A percentile compares a stretch with the other conserved stretches of the same genome.
Evolutionary conservation across 2,113 vertebrate species (phyloP).

Genomic region (Hydrochoerus hydrochaeris): DNA sequence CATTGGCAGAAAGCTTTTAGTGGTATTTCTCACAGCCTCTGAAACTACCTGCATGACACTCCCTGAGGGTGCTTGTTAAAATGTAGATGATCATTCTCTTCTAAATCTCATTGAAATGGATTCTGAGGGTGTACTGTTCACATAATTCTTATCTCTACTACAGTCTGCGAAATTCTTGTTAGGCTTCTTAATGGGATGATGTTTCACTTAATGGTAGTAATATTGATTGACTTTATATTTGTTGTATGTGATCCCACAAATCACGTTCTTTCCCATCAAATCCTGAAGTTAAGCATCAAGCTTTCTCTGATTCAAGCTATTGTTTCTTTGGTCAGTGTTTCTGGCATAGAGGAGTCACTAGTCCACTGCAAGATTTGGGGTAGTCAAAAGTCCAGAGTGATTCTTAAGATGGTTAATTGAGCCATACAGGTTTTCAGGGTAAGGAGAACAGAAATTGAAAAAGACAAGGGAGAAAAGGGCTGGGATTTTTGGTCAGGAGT

Average conservation of each 20-base stretch:
- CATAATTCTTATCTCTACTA: not conserved
- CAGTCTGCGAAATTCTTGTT: not conserved
- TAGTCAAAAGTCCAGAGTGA: not conserved
- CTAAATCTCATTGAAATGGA: not conserved
- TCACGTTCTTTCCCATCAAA: not conserved
- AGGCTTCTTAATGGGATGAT: not conserved
- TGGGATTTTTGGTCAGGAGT: not conserved
- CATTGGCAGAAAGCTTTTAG: not conserved
- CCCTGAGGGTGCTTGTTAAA: not conserved
- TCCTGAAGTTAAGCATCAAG: not conserved
- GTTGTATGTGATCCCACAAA: not conserved
- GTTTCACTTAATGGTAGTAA: constrained; percentile 5
- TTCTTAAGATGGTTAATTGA: not conserved
- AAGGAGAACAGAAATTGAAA: constrained; percentile 4
- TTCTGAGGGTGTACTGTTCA: not conserved
- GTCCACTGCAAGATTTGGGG: not conserved
- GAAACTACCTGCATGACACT: not conserved
- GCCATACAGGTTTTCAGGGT: not conserved
- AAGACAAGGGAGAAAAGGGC: not conserved
- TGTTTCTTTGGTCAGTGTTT: constrained; percentile 18
- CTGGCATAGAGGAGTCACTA: not conserved
- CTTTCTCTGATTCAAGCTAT: not conserved
- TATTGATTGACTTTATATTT: not conserved
- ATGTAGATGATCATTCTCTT: not conserved
- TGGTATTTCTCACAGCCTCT: not conserved